Conservation (phyloP, 2,797 vertebrate species). For the Danionella dracula region DNA sequence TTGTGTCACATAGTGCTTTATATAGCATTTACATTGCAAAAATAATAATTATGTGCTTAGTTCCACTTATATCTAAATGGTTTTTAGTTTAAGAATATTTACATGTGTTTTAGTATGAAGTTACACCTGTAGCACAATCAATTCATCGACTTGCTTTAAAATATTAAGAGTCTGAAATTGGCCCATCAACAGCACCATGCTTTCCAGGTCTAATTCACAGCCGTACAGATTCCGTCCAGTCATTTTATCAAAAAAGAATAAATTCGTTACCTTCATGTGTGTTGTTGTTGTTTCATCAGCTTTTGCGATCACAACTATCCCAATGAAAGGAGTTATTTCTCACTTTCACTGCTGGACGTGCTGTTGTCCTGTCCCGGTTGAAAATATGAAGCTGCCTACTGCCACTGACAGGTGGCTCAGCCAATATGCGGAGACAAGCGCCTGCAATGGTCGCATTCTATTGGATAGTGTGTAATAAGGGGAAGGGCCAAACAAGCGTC, state of each 20-base stretch:
- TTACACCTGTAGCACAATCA: too few species aligned
- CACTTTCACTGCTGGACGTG: constrained; percentile 17
- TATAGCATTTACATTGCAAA: not conserved
- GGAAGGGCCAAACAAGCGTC: constrained; percentile 8
- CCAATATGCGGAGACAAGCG: constrained; percentile 18
- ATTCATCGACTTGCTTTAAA: too few species aligned
- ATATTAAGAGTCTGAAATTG: constrained; percentile 2
- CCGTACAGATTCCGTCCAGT: not conserved
- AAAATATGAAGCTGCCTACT: not conserved
- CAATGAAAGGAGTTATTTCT: constrained; percentile 19
- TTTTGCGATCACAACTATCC: not conserved
- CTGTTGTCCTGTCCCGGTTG: constrained; percentile 28
- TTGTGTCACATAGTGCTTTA: not conserved
- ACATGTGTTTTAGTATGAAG: too few species aligned
- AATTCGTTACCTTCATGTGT: constrained; percentile 31
- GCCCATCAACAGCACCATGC: not conserved
- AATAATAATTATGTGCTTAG: not conserved
- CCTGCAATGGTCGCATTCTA: not conserved
- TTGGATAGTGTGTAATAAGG: not conserved
- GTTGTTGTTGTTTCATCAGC: constrained; percentile 16
- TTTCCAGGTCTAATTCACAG: not conserved
- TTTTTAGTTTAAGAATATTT: too few species aligned
- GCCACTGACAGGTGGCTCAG: constrained; percentile 24
- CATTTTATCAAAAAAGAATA: not conserved
- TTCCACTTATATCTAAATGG: not conserved